These are phyloP conservation scores for Heteronetta atricapilla DNA, from an alignment of 2,113 vertebrate genomes.

Conservation along the genomic window DNA sequence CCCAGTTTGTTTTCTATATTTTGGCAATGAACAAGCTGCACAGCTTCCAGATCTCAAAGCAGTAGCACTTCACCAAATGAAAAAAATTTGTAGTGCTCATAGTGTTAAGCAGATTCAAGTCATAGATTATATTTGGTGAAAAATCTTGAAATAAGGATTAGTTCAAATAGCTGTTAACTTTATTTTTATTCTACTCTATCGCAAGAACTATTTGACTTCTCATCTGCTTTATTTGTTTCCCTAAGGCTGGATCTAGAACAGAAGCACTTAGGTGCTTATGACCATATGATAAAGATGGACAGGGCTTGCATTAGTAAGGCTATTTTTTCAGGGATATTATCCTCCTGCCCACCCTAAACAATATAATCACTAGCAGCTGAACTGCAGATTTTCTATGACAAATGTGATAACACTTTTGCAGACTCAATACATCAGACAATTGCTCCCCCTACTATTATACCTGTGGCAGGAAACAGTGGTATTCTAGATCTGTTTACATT, in stretches of 20 bases:
- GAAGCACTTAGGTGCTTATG: background rate
- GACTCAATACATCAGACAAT: background rate
- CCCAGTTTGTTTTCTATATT: background rate
- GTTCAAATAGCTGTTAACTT: background rate
- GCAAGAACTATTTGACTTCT: background rate
- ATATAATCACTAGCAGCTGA: background rate
- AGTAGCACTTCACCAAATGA: background rate
- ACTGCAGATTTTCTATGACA: background rate
- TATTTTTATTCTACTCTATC: background rate
- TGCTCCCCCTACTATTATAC: background rate
- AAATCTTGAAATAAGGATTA: background rate
- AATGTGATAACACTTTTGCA: background rate
- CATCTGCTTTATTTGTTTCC: background rate
- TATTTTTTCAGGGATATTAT: background rate
- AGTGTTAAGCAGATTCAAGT: background rate
- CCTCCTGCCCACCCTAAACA: background rate
- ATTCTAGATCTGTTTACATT: background rate
- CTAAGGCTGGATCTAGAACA: background rate
- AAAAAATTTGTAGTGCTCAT: background rate
- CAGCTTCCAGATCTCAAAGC: slow-evolving; percentile 2
- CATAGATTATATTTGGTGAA: background rate
- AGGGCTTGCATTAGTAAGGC: background rate
- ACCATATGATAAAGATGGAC: background rate
- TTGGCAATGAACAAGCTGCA: background rate
- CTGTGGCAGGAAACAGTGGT: background rate